These are phyloP conservation scores for Petrolisthes cinctipes DNA, from an alignment of 2,888 invertebrate species.

Conservation along the genomic window DNA sequence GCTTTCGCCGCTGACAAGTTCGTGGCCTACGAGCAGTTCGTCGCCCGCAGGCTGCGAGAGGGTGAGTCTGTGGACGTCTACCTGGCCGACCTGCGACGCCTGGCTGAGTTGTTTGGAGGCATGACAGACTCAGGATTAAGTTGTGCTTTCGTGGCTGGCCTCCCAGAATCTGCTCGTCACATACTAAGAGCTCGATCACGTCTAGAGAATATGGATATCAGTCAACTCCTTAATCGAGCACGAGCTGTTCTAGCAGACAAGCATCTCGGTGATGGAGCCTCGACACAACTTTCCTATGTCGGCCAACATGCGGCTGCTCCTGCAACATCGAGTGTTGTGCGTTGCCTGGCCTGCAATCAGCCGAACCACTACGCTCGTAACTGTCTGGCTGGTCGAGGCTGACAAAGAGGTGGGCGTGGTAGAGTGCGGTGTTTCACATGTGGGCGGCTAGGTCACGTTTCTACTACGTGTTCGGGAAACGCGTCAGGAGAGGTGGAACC, in stretches of 20 bases:
- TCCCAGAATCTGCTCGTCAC: conserved; percentile 17
- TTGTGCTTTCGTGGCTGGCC: conserved; percentile 39
- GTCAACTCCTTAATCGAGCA: conserved; percentile 6
- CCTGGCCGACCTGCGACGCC: conserved; percentile 11
- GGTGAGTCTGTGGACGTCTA: not conserved
- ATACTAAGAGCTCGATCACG: conserved; percentile 10
- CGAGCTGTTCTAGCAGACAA: conserved; percentile 9
- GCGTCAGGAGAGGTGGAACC: not conserved
- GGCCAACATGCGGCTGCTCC: not conserved
- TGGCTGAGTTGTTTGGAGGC: conserved; percentile 24
- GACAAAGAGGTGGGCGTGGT: not conserved
- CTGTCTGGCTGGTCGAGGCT: conserved; percentile 13
- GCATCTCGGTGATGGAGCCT: not conserved
- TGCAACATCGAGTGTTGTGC: not conserved
- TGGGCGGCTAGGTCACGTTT: conserved; percentile 2
- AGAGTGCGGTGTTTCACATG: conserved; percentile 1
- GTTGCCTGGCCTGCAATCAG: conserved; percentile 4
- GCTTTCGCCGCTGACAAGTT: conserved; percentile 14
- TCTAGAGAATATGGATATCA: not conserved
- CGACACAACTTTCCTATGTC: not conserved
- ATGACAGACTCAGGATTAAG: not conserved
- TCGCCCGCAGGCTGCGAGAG: not conserved
- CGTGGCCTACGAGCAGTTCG: not conserved
- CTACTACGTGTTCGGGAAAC: not conserved
- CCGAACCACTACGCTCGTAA: conserved; percentile 10